Evolutionary conservation across 2,797 vertebrate species (phyloP), one percentile per base, ranked within the genome.

Genomic region (Gallinago solitaria): DNA sequence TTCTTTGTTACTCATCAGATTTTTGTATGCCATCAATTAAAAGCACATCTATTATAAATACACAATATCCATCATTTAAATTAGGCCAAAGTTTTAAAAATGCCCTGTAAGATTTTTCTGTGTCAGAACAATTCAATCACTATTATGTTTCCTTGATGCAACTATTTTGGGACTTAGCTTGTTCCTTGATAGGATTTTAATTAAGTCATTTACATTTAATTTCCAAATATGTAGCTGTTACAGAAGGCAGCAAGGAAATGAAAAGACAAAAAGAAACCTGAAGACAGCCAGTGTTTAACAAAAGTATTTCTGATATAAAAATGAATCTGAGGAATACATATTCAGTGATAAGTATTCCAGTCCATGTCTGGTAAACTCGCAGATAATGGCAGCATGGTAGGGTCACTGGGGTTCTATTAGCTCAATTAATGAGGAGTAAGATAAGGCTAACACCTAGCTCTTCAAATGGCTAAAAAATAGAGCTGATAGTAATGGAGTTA

Each of bases 361-460:
- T 95, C 97, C 98, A 98, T 97, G 98, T 89, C 98, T 98, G 97
- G 98, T 96, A 98, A 98, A 98, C 98, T 98, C 96, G 63, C 96
- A 92, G 98, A 98, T 98, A 98, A 97, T 95, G 97, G 98, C 98
- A 95, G 97, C 96, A 57, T 73, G 98, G 97, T 98, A 97, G 98
- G 99, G 99, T 99, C 98, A 97, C 96, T 64, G 95, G 97, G 98
- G 98, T 98, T 99, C 98, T 99, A 99, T 99, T 99, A 99, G 98
- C 98, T 98, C 98, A 98, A 99, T 99, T 99, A 99, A 99, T 99
- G 99, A 99, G 99, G 98, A 99, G 98, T 99, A 99, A 99, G 99
- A 98, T 98, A 98, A 97, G 98, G 98, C 99, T 99, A 98, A 99
- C 98, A 98, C 97, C 94, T 96, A 95, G 98, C 98, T 98, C 98